Evolutionary conservation across 2,888 invertebrate species (phyloP).

Genomic region (Hyppa rectilinea): DNA sequence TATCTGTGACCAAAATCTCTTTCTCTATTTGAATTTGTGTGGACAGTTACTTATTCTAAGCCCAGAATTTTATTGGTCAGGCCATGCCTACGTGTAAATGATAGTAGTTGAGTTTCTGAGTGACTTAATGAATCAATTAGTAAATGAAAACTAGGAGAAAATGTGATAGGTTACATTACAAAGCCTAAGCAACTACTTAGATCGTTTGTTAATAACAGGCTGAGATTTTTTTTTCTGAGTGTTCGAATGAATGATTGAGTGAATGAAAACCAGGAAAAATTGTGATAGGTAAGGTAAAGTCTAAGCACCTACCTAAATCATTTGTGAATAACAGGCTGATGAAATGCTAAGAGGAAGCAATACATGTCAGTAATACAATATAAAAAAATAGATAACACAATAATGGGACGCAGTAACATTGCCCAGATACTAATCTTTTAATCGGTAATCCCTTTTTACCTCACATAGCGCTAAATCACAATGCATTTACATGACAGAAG

Average conservation of each 20-base stretch:
- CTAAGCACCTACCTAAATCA: background rate
- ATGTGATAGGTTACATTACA: too few relatives aligned
- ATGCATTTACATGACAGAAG: background rate
- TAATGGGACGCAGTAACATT: slow-evolving; percentile 1
- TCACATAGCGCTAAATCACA: background rate
- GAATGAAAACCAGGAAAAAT: too few relatives aligned
- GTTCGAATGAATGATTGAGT: too few relatives aligned
- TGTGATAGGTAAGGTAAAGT: too few relatives aligned
- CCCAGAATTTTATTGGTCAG: background rate
- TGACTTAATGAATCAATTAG: too few relatives aligned
- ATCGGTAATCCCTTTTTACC: too few relatives aligned
- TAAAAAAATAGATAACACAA: background rate
- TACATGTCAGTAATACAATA: background rate
- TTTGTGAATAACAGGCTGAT: background rate
- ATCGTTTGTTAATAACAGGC: background rate
- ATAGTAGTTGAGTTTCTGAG: background rate
- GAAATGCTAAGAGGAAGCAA: slow-evolving; percentile 6
- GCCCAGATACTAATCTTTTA: too few relatives aligned
- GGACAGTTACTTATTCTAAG: background rate
- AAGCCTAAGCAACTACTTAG: background rate
- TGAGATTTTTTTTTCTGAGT: background rate
- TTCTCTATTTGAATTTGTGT: background rate
- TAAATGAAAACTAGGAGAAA: too few relatives aligned
- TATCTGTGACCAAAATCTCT: background rate
- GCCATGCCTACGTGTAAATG: background rate